phyloP scores from a whole-genome alignment of 2,888 invertebrate genomes.

The Cantharis rufa region DNA sequence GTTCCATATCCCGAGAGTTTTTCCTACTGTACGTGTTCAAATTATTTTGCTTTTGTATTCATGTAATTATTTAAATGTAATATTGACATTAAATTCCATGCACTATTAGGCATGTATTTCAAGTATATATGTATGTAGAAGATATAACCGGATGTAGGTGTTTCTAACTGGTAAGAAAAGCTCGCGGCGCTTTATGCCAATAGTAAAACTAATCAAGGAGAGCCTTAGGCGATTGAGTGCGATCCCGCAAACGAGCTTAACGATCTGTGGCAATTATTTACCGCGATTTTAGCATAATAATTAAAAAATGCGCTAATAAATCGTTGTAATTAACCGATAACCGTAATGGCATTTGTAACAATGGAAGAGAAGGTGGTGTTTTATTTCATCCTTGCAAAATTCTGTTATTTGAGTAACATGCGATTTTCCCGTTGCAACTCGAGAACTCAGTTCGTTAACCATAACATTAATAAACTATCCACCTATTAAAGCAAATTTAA shows the following conservation, averaged over 20 bases:
- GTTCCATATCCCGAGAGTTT: not conserved
- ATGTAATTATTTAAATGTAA: constrained; percentile 10
- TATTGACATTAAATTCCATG: constrained; percentile 21
- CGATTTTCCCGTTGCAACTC: constrained; percentile 31
- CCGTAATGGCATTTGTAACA: constrained; percentile 3
- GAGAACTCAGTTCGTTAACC: constrained; percentile 8
- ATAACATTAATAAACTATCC: not conserved
- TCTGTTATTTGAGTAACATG: constrained; percentile 6
- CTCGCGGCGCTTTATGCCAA: constrained; percentile 6
- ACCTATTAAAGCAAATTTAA: not conserved
- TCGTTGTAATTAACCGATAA: not conserved
- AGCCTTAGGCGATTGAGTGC: constrained; percentile 1
- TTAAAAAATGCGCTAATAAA: not conserved
- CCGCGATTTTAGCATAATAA: not conserved
- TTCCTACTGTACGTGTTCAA: not conserved
- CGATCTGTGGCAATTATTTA: not conserved
- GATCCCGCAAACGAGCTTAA: not conserved
- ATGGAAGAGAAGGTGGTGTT: constrained; percentile 25
- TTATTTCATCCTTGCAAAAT: constrained; percentile 20
- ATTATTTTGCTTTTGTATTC: not conserved
- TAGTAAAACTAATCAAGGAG: constrained; percentile 17
- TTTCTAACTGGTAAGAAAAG: constrained; percentile 27
- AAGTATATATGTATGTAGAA: constrained; percentile 1
- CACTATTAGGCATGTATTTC: constrained; percentile 15
- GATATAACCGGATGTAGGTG: constrained; percentile 35